phyloP scores from a whole-genome alignment of 1,140 invertebrate genomes.

The Leptinotarsa undecemlineata region DNA sequence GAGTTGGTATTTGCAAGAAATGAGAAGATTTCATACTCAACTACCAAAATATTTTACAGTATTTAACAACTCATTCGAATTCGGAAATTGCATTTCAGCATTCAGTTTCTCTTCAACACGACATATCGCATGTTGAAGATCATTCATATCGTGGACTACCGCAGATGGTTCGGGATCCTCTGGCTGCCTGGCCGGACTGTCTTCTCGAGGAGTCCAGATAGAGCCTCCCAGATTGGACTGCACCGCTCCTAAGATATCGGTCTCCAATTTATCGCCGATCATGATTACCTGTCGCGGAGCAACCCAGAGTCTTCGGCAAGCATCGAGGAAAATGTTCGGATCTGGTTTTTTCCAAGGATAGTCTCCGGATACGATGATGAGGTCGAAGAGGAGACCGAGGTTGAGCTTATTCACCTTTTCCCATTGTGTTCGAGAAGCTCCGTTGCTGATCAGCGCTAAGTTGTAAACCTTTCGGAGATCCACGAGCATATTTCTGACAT shows the following conservation, averaged over 20 bases:
- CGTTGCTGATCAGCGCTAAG: slow-evolving; percentile 80
- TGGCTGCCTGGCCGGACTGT: background rate
- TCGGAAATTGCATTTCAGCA: no score
- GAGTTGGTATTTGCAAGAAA: no score
- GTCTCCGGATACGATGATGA: slow-evolving; percentile 80
- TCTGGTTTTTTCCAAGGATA: slow-evolving; percentile 83
- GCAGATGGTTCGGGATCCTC: slow-evolving; percentile 13
- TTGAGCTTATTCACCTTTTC: slow-evolving; percentile 76
- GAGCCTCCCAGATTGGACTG: slow-evolving; percentile 74
- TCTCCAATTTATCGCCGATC: slow-evolving; percentile 85
- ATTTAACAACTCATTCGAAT: no score
- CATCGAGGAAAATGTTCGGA: slow-evolving; percentile 75
- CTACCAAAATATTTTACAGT: no score
- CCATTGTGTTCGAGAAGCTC: slow-evolving; percentile 82
- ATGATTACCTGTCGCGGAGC: slow-evolving; percentile 75
- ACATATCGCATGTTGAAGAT: no score
- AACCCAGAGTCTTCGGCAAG: slow-evolving; percentile 73
- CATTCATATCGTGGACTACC: no score
- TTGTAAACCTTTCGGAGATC: slow-evolving; percentile 71
- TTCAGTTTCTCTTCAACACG: no score
- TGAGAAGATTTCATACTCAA: no score
- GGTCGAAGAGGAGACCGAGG: slow-evolving; percentile 73
- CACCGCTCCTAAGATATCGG: slow-evolving; percentile 81
- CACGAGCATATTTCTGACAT: slow-evolving; percentile 67
- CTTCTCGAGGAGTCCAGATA: slow-evolving; percentile 71